phyloP scores from a whole-genome alignment of 2,888 invertebrate species.

The Cordilura impudica region DNA sequence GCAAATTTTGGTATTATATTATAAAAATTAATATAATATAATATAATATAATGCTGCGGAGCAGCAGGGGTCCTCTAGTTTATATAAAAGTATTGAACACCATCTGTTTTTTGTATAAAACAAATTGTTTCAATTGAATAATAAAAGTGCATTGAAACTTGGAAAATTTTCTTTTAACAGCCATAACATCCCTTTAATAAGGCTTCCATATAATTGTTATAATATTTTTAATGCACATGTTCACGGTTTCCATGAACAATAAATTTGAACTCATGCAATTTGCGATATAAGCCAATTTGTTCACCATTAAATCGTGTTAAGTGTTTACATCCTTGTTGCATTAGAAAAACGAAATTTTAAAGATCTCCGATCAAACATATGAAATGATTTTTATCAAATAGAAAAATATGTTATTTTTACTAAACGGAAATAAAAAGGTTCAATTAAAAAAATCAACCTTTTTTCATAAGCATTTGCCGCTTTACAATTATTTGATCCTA shows the following conservation, averaged over 20 bases:
- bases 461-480: no score
- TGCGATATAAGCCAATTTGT: constrained; percentile 71
- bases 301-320: constrained; percentile 74
- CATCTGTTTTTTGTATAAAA: background rate
- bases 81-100: no score
- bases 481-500: no score
- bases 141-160: no score
- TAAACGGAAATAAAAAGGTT: constrained; percentile 71
- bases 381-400: no score
- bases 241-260: background rate
- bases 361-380: no score
- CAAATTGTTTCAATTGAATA: background rate
- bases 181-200: no score
- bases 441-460: constrained; percentile 28
- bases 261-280: background rate
- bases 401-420: constrained; percentile 67
- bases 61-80: no score
- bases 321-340: constrained; percentile 70
- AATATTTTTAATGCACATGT: constrained; percentile 6
- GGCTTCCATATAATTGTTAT: background rate
- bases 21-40: no score
- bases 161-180: no score
- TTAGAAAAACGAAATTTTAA: background rate
- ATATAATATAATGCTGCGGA: no score
- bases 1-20: no score